Conservation (phyloP, 2,888 invertebrate genomes). For the Hirtodrosophila histrioides region DNA sequence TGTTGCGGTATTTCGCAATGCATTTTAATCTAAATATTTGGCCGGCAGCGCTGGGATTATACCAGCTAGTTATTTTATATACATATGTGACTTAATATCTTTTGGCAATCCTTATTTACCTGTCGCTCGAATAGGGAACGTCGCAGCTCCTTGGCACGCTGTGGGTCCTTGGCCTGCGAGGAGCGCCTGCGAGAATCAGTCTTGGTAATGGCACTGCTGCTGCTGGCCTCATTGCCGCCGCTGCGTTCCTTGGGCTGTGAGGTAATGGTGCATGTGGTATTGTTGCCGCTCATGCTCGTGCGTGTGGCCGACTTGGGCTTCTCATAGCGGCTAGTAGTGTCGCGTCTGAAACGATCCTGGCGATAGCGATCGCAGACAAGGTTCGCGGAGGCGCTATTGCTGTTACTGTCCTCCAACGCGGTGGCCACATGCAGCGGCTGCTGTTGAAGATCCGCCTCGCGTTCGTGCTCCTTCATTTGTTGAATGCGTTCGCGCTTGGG, state of each 20-base stretch:
- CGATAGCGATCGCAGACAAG: constrained; percentile 54
- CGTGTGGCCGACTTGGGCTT: constrained; percentile 34
- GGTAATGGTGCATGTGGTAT: constrained; percentile 48
- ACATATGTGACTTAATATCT: too few relatives aligned
- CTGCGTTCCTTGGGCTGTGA: constrained; percentile 29
- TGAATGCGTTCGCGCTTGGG: constrained; percentile 97
- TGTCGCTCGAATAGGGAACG: constrained; percentile 83
- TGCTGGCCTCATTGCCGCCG: constrained; percentile 2
- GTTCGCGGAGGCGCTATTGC: constrained; percentile 25
- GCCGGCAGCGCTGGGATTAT: too few relatives aligned
- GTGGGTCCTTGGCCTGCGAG: constrained; percentile 38
- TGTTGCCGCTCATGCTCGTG: constrained; percentile 50
- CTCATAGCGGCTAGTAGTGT: constrained; percentile 46
- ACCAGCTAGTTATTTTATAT: too few relatives aligned
- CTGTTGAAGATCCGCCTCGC: constrained; percentile 90
- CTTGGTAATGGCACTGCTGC: too few relatives aligned
- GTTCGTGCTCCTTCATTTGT: constrained; percentile 97
- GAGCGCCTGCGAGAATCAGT: constrained; percentile 19
- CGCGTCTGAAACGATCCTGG: constrained; percentile 63
- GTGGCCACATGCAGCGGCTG: constrained; percentile 85
- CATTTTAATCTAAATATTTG: too few relatives aligned
- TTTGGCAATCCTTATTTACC: constrained; percentile 48
- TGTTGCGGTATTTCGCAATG: too few relatives aligned
- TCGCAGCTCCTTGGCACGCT: constrained; percentile 76
- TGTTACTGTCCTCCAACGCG: constrained; percentile 52